Conservation (phyloP, 2,888 invertebrate species). For the Terebella lapidaria region DNA sequence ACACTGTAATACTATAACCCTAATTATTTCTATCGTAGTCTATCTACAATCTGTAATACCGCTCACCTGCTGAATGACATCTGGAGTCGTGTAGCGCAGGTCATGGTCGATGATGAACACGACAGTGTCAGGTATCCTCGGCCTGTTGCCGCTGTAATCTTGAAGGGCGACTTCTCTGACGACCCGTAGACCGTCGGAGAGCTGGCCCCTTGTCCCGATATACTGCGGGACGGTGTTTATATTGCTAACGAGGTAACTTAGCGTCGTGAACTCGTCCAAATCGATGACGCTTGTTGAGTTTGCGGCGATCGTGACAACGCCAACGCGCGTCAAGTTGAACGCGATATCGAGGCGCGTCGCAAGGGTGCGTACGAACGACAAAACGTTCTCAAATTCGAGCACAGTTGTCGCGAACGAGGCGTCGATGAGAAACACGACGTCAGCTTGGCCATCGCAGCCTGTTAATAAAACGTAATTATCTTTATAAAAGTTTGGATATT, state of each 20-base stretch:
- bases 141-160: not conserved
- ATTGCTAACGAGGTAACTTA: slow-evolving; percentile 1
- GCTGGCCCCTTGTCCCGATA: not conserved
- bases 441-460: slow-evolving; percentile 25
- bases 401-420: slow-evolving; percentile 6
- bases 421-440: slow-evolving; percentile 22
- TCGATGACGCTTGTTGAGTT: not conserved
- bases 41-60: too few relatives aligned
- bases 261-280: slow-evolving; percentile 12
- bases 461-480: too few relatives aligned
- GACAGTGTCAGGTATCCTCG: slow-evolving; percentile 6
- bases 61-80: too few relatives aligned
- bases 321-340: slow-evolving; percentile 15
- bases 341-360: slow-evolving; percentile 16
- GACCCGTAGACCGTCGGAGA: not conserved
- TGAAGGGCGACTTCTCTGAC: not conserved
- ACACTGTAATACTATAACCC: too few relatives aligned
- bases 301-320: slow-evolving; percentile 11
- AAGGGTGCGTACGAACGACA: slow-evolving; percentile 14
- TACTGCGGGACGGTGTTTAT: not conserved
- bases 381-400: slow-evolving; percentile 6
- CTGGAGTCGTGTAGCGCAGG: not conserved
- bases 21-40: too few relatives aligned
- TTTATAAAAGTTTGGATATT: too few relatives aligned
- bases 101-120: slow-evolving; percentile 1